phyloP scores from a whole-genome alignment of 2,113 vertebrate genomes.

The Corapipo altera region DNA sequence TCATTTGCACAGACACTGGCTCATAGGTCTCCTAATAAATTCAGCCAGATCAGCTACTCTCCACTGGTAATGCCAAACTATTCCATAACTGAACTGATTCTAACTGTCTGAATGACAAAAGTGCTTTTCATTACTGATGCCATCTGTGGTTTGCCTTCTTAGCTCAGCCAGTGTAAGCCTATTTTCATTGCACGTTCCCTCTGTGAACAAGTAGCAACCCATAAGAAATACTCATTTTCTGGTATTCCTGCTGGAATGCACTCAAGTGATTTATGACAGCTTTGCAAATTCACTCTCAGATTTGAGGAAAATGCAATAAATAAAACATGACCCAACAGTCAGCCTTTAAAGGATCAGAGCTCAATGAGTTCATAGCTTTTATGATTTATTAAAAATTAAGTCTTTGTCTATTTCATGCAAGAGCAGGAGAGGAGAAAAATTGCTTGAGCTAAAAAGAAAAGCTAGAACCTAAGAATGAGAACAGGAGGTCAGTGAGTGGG shows the following conservation, averaged over 20 bases:
- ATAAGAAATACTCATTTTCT: not conserved
- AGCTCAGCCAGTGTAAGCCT: not conserved
- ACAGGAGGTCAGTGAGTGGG: not conserved
- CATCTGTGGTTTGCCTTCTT: not conserved
- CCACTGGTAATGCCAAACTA: not conserved
- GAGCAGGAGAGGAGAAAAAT: not conserved
- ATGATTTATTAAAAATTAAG: not conserved
- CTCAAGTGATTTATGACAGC: not conserved
- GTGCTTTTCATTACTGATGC: not conserved
- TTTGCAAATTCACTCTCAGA: not conserved
- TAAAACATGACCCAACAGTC: not conserved
- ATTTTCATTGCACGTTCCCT: not conserved
- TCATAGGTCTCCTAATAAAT: not conserved
- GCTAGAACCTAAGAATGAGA: not conserved
- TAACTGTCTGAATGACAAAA: not conserved
- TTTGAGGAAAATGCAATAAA: not conserved
- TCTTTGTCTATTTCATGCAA: not conserved
- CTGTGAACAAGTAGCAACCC: not conserved
- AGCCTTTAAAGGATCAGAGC: not conserved
- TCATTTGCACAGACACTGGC: not conserved
- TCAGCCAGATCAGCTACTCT: not conserved
- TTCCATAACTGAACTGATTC: not conserved
- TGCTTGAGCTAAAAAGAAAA: not conserved
- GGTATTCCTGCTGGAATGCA: not conserved
- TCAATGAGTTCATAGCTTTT: not conserved